Base-by-base conservation (phyloP, 2,888 invertebrate species). In the Thelaira solivaga region DNA sequence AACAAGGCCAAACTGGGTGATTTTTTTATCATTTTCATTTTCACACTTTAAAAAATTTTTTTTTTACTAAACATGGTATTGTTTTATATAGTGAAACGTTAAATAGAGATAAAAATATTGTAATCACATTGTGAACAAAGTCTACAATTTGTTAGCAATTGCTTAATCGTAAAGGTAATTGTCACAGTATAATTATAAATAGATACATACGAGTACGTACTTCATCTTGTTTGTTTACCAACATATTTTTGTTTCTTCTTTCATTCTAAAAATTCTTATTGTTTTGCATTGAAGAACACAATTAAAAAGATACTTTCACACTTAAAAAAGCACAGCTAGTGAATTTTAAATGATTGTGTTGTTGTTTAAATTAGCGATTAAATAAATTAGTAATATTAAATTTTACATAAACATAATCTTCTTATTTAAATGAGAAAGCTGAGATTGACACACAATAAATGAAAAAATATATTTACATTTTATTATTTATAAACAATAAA, bases 301-400 rank as follows among this genome's bases (percentile, higher is more conserved):
- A 45, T 57, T 31, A 55, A 29, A 45, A 45, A 41, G 31, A 49
- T 51, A 53, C 68, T 69, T 78, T 74, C 78, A 74, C 74, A 51
- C 57, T 57, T n/a, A 59, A 61, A 51, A 49, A 22, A 24, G 2
- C 7, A 57, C 29, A 49, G 43, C 62, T 41, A 57, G 64, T 68
- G 49, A 69, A 68, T 68, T 64, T 72, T 36, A 51, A 20, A 36
- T 11, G 67, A 43, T 72, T 47, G 49, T 69, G 49, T 49, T 74
- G 53, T 22, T 29, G 11, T 61, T 61, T 74, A 45, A 61, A 67
- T 55, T 67, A 26, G 61, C 43, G 34, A 71, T 69, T 74, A 74
- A 69, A 74, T 78, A 69, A 74, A 74, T 77, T 64, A 36, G n/a
- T n/a, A n/a, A n/a, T n/a, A n/a, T n/a, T 68, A 67, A 45, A 39